phyloP scores from a whole-genome alignment of 1,140 invertebrate species.

The Bilobella aurantiaca region DNA sequence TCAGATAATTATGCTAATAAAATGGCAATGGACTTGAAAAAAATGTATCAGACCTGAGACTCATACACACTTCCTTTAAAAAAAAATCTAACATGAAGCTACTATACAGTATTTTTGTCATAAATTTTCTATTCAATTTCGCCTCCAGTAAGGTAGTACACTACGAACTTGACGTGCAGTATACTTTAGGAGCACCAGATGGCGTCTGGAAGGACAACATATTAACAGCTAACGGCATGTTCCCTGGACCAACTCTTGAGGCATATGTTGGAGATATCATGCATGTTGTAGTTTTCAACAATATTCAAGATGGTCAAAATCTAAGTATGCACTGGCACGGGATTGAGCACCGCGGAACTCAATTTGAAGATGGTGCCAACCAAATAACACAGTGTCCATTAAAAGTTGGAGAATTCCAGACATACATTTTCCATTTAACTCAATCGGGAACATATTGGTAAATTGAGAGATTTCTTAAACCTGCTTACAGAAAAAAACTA shows the following conservation, averaged over 20 bases:
- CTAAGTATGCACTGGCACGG: conserved; percentile 21
- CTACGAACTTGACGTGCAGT: conserved; percentile 14
- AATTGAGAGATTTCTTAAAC: neutral
- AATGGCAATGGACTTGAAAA: no score
- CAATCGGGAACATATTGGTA: conserved; percentile 25
- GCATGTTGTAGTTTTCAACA: neutral
- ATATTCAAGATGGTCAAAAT: conserved; percentile 18
- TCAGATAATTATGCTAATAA: no score
- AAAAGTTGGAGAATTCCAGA: conserved; percentile 2
- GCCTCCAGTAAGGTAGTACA: neutral
- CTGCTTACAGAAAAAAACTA: no score
- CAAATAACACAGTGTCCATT: conserved; percentile 21
- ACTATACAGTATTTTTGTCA: no score
- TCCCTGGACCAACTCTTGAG: conserved; percentile 14
- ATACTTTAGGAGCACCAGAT: conserved; percentile 18
- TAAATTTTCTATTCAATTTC: no score
- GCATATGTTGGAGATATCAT: conserved; percentile 12
- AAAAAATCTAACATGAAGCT: no score
- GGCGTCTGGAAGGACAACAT: conserved; percentile 19
- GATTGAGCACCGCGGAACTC: neutral
- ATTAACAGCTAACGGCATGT: conserved; percentile 14
- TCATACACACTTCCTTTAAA: no score
- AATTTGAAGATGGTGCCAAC: conserved; percentile 17
- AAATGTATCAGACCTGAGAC: no score
- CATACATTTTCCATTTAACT: conserved; percentile 9